phyloP scores from a whole-genome alignment of 2,113 vertebrate species.

The Apeltes quadracus region DNA sequence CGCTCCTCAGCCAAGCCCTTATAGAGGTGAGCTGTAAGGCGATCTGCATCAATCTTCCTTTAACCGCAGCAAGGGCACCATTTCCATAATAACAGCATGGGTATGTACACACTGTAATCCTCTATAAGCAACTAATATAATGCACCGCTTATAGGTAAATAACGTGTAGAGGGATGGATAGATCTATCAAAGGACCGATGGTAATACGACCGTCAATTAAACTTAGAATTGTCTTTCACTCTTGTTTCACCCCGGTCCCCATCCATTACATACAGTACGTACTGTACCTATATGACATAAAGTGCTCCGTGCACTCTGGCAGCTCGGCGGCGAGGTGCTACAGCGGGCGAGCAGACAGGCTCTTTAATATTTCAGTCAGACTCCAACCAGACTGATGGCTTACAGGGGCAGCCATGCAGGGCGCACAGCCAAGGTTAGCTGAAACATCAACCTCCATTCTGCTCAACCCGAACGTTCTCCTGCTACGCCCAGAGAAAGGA shows the following conservation, averaged over 20 bases:
- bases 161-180: conserved; percentile 20
- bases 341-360: conserved; percentile 36
- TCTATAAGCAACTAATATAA: conserved; percentile 30
- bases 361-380: conserved; percentile 74
- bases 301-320: conserved; percentile 7
- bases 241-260: conserved; percentile 31
- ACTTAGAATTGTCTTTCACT: conserved; percentile 24
- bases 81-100: conserved; percentile 37
- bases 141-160: conserved; percentile 5
- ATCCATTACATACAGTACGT: conserved; percentile 41
- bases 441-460: conserved; percentile 66
- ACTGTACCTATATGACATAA: conserved; percentile 34
- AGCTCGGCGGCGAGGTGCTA: conserved; percentile 26
- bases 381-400: conserved; percentile 68
- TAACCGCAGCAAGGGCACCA: conserved; percentile 34
- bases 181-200: conserved; percentile 34
- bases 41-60: conserved; percentile 32
- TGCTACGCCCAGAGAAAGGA: conserved; percentile 27
- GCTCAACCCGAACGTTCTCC: conserved; percentile 57
- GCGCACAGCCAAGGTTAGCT: conserved; percentile 69
- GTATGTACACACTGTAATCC: conserved; percentile 31
- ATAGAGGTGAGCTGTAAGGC: conserved; percentile 2
- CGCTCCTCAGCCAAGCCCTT: conserved; percentile 6
- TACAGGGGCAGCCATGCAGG: conserved; percentile 69
- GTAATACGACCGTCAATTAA: conserved; percentile 45